phyloP scores from a whole-genome alignment of 2,113 vertebrate genomes.

The Lichenostomus cassidix region DNA sequence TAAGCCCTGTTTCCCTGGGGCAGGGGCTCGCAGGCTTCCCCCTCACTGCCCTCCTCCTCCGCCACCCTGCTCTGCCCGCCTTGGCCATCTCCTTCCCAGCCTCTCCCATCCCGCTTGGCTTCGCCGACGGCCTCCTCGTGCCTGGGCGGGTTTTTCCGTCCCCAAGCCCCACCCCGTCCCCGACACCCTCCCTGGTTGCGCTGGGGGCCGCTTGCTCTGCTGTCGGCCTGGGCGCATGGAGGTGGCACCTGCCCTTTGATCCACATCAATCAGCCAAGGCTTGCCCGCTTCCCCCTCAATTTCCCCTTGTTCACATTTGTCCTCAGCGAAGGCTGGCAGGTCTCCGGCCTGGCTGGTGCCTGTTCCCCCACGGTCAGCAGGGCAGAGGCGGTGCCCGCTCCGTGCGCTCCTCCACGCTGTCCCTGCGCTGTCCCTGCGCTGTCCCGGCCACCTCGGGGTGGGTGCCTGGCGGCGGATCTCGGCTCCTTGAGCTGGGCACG shows the following conservation, averaged over 20 bases:
- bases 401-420: fast-evolving
- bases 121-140: background rate
- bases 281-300: background rate
- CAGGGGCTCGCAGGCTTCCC: background rate
- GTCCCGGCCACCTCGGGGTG: background rate
- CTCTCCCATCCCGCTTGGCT: background rate
- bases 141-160: background rate
- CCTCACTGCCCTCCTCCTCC: background rate
- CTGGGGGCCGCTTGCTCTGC: fast-evolving
- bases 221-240: fast-evolving
- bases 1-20: background rate
- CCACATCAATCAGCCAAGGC: too few species aligned
- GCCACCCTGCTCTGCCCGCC: background rate
- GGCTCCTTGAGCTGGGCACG: background rate
- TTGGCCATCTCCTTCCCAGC: background rate
- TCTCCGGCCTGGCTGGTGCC: background rate
- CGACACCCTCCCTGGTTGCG: fast-evolving
- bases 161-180: background rate
- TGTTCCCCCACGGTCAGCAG: fast-evolving
- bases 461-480: background rate
- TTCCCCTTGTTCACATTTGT: background rate
- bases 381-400: fast-evolving
- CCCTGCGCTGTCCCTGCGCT: fast-evolving
- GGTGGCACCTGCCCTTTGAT: fast-evolving
- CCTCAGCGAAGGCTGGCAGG: background rate